Conservation (phyloP, 2,888 invertebrate species). For the Lobophora halterata region DNA sequence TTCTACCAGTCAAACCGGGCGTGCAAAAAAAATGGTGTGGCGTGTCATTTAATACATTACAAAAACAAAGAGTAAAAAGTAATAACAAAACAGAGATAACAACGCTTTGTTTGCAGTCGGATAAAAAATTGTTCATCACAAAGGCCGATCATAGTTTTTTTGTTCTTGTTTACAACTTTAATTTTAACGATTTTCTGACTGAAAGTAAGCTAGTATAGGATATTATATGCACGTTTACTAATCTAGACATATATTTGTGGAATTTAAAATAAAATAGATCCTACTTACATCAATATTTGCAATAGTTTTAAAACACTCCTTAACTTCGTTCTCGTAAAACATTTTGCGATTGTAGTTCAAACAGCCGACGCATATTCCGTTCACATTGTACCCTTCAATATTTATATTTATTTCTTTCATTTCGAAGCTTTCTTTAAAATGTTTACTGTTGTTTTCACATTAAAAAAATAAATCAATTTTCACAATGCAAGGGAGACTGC, state of each 20-base stretch:
- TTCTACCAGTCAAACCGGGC: too few species aligned
- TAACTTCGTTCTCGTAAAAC: slow-evolving; percentile 54
- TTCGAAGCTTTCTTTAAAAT: slow-evolving; percentile 31
- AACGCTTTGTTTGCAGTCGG: too few species aligned
- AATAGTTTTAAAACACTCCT: slow-evolving; percentile 57
- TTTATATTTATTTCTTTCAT: slow-evolving; percentile 75
- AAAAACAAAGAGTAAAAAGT: too few species aligned
- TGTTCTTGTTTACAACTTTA: slow-evolving; percentile 60
- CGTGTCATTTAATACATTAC: too few species aligned
- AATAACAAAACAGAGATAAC: too few species aligned
- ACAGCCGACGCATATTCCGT: slow-evolving; percentile 73
- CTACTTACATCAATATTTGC: slow-evolving; percentile 68
- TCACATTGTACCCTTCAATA: slow-evolving; percentile 74
- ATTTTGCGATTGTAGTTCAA: slow-evolving; percentile 69
- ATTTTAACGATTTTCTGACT: slow-evolving; percentile 34
- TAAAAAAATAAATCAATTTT: slow-evolving; percentile 38
- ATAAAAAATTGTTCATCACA: too few species aligned
- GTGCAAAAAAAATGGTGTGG: too few species aligned
- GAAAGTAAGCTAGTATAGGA: slow-evolving; percentile 16
- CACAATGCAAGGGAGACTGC: slow-evolving; percentile 58
- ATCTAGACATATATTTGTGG: background rate
- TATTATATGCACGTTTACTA: background rate
- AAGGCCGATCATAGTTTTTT: slow-evolving; percentile 62
- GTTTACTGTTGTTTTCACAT: background rate
- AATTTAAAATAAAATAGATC: too few species aligned